Evolutionary conservation across 2,888 invertebrate species (phyloP), one percentile per base, ranked within the genome.

Genomic region (Acronicta psi): DNA sequence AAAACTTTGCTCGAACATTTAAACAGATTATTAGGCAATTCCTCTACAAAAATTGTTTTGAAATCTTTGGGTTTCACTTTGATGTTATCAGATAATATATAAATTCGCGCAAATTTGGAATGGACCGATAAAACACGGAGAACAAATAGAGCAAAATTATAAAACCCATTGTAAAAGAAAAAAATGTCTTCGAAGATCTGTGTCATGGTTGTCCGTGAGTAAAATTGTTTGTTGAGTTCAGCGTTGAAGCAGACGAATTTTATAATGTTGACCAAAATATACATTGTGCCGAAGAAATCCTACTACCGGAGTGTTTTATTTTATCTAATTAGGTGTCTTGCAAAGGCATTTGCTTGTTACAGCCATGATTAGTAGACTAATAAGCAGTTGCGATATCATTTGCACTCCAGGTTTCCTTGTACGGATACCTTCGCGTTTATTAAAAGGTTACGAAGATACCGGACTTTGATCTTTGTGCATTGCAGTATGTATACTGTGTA

Each of bases 321-420:
- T 18, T 4, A 45, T 45, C 55, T 46, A 45, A 45, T 45, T 45
- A 46, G 13, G 13, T 31, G 13, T 13, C 18, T 50, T 49, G 31
- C 25, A 34, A 52, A n/a, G n/a, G n/a, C n/a, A n/a, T 69, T 52
- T 45, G 34, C 43, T 41, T 23, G 38, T 37, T 54, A 20, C 11
- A 38, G 14, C 29, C 42, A 42, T 17, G 53, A 54, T 56, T 45
- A 51, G 62, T 31, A 53, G 23, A 40, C 37, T 58, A 53, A 59
- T 54, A 63, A 51, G 41, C 38, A 36, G 45, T 57, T 53, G 59
- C 36, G 46, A 52, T 55, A 68, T 44, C 29, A 61, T 53, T 53
- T 20, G 42, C 29, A 11, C 50, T 59, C 61, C 70, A 69, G 63
- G 75, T 74, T 75, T 60, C 71, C 77, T 71, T 74, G 51, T 71